A percentile compares a stretch with the other conserved stretches of the same genome.
These are phyloP conservation scores for Plecotus auritus DNA, from an alignment of 2,113 vertebrate genomes.

Conservation along the genomic window DNA sequence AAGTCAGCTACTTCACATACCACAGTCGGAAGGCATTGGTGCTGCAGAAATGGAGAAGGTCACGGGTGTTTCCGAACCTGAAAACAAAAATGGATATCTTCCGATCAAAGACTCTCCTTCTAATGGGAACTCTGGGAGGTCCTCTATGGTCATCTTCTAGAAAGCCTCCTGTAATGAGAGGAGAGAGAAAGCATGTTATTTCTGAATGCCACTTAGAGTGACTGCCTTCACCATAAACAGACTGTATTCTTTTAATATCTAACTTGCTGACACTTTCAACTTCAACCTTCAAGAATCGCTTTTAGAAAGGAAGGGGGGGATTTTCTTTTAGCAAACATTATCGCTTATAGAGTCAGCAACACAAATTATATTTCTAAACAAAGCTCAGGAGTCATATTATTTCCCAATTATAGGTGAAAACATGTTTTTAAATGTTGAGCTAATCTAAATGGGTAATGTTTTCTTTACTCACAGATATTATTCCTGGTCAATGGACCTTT, in stretches of 20 bases:
- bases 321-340: neutral
- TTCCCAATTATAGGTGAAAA: neutral
- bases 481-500: neutral
- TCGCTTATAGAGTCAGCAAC: neutral
- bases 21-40: conserved; percentile 95
- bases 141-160: conserved; percentile 89
- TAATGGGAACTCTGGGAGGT: conserved; percentile 78
- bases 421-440: neutral
- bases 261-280: neutral
- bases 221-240: neutral
- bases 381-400: neutral
- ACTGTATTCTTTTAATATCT: neutral
- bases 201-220: neutral
- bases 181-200: neutral
- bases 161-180: conserved; percentile 66
- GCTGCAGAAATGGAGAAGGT: conserved; percentile 94
- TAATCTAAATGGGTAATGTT: neutral
- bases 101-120: conserved; percentile 83
- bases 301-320: neutral
- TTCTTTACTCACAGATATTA: neutral
- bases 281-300: conserved; percentile 2
- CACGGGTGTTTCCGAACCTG: conserved; percentile 80
- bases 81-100: conserved; percentile 79
- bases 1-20: conserved; percentile 78
- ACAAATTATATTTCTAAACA: neutral